Evolutionary conservation across 2,113 vertebrate genomes (phyloP).

Genomic region (Datnioides undecimradiatus): DNA sequence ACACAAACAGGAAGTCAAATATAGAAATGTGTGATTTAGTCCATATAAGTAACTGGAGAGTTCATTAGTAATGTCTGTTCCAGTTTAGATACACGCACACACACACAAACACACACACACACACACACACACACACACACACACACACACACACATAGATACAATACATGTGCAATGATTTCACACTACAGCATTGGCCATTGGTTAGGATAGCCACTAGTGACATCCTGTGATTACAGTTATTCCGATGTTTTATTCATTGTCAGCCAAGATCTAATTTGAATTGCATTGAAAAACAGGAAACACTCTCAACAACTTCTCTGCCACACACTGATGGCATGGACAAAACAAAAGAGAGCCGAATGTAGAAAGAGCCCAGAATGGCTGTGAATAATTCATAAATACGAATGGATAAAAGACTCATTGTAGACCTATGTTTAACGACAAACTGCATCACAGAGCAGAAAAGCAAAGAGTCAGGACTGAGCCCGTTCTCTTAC

Average conservation of each 20-base stretch:
- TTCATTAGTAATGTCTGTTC: background rate
- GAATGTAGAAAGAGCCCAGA: slow-evolving; percentile 6
- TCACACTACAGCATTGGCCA: background rate
- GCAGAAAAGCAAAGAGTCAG: background rate
- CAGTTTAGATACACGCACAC: background rate
- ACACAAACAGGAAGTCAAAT: background rate
- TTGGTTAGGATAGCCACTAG: background rate
- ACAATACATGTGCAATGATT: background rate
- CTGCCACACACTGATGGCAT: slow-evolving; percentile 28
- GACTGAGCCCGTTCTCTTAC: background rate
- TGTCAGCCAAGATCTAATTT: slow-evolving; percentile 23
- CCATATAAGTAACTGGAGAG: background rate
- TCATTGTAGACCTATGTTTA: slow-evolving; percentile 8
- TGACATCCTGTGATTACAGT: slow-evolving; percentile 20
- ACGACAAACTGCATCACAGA: slow-evolving; percentile 12
- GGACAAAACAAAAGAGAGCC: slow-evolving; percentile 18
- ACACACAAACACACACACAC: background rate
- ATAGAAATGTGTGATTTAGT: background rate
- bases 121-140: background rate
- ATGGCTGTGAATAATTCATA: slow-evolving; percentile 33
- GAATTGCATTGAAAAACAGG: background rate
- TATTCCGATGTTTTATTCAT: slow-evolving; percentile 18
- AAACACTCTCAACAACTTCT: slow-evolving; percentile 1
- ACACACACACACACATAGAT: background rate
- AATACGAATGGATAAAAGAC: slow-evolving; percentile 9